phyloP scores from a whole-genome alignment of 2,888 invertebrate species.

The Melanostoma scalare region DNA sequence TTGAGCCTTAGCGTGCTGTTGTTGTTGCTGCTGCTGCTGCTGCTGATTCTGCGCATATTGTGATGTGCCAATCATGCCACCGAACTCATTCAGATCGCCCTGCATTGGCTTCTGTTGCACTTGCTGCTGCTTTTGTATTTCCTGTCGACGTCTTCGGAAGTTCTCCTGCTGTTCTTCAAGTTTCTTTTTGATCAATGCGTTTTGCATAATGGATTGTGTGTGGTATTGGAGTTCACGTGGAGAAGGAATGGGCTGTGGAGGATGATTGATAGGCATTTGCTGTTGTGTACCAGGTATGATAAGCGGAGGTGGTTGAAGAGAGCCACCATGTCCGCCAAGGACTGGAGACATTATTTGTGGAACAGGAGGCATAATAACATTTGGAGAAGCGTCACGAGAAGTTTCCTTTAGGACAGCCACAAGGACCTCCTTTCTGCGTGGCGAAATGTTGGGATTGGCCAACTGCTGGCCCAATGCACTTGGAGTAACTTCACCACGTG shows the following conservation, averaged over 20 bases:
- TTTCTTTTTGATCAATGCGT: conserved; percentile 93
- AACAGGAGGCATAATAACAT: conserved; percentile 51
- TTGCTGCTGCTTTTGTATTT: conserved; percentile 80
- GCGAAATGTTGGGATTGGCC: conserved; percentile 82
- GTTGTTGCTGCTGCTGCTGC: conserved; percentile 65
- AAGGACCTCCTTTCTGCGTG: conserved; percentile 76
- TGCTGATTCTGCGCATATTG: conserved; percentile 64
- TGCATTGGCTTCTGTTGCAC: conserved; percentile 53
- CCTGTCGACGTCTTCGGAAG: conserved; percentile 91
- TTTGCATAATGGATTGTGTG: conserved; percentile 93
- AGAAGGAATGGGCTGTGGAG: conserved; percentile 85
- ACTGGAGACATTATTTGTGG: conserved; percentile 71
- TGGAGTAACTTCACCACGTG: conserved; percentile 89
- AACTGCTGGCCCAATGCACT: conserved; percentile 90
- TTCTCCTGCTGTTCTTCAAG: conserved; percentile 94
- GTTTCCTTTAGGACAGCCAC: conserved; percentile 76
- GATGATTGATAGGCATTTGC: conserved; percentile 53
- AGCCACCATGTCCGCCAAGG: conserved; percentile 51
- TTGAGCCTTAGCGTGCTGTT: conserved; percentile 72
- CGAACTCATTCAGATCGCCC: conserved; percentile 35
- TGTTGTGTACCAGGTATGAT: conserved; percentile 53
- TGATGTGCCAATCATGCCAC: conserved; percentile 21
- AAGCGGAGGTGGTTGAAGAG: conserved; percentile 54
- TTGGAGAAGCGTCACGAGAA: conserved; percentile 71
- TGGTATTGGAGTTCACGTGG: conserved; percentile 92